phyloP scores from a whole-genome alignment of 2,888 invertebrate genomes.

The Bimastos eiseni region DNA sequence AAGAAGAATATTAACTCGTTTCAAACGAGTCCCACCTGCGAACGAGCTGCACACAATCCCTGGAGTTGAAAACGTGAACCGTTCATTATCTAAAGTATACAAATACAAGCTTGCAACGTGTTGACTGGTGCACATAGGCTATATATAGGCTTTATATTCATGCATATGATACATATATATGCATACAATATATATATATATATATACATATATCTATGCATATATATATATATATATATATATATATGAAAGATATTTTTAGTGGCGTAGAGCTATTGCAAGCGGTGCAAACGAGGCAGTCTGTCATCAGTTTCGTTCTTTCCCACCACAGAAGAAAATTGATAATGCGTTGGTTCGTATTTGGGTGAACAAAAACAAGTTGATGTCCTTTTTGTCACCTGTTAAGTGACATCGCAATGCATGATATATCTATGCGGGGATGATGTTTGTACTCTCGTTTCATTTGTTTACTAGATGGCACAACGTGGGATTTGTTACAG shows the following conservation, averaged over 20 bases:
- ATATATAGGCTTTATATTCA: no score
- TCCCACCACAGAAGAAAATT: neutral
- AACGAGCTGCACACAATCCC: neutral
- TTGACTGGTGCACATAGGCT: neutral
- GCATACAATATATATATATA: no score
- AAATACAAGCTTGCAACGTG: neutral
- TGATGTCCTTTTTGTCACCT: neutral
- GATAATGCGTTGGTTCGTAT: neutral
- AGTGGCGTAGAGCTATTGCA: slow-evolving; percentile 13
- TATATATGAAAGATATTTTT: no score
- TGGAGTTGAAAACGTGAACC: neutral
- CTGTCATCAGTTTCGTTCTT: neutral
- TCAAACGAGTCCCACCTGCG: neutral
- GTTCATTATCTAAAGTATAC: neutral
- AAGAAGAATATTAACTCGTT: neutral
- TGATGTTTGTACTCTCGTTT: neutral
- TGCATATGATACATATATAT: no score
- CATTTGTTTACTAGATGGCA: neutral
- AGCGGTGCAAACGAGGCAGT: neutral
- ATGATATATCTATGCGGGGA: neutral
- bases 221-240: no score
- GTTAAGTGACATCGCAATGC: neutral
- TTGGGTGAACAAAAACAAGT: neutral
- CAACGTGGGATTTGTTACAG: neutral
- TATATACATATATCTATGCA: no score